A percentile compares a stretch with the other conserved stretches of the same genome.
Conservation (phyloP, 2,888 invertebrate species). For the Parapristionchus giblindavisi region DNA sequence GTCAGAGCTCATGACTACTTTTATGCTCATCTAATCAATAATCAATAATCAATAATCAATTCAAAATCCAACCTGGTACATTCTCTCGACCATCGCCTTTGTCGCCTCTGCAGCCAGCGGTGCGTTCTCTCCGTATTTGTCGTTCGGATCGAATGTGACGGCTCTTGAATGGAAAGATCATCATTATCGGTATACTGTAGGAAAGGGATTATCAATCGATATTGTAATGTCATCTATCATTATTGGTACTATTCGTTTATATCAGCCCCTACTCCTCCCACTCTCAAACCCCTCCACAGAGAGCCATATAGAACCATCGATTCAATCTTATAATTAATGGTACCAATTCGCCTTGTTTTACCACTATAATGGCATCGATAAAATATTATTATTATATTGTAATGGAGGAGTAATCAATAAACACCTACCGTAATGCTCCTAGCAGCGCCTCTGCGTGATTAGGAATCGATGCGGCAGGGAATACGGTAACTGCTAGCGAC, state of each 20-base stretch:
- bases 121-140: constrained; percentile 27
- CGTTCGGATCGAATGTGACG: constrained; percentile 39
- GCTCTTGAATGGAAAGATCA: background rate
- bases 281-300: too few species aligned
- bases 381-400: too few species aligned
- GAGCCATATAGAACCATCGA: too few species aligned
- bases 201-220: background rate
- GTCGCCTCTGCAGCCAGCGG: constrained; percentile 6
- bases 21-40: background rate
- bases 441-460: constrained; percentile 26
- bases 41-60: background rate
- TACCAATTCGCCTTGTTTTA: too few species aligned
- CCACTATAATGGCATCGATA: too few species aligned
- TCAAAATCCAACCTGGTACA: background rate
- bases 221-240: background rate
- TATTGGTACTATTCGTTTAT: too few species aligned
- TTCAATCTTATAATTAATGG: too few species aligned
- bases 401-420: too few species aligned
- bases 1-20: too few species aligned
- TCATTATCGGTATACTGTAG: background rate
- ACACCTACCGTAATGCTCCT: constrained; percentile 4
- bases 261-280: too few species aligned
- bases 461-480: constrained; percentile 26
- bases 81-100: background rate
- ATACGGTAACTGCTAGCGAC: constrained; percentile 19